Percentiles rank a stretch among this genome's conserved stretches.
These are phyloP conservation scores for Zaprionus capensis DNA, from an alignment of 1,140 invertebrate species.

Conservation along the genomic window DNA sequence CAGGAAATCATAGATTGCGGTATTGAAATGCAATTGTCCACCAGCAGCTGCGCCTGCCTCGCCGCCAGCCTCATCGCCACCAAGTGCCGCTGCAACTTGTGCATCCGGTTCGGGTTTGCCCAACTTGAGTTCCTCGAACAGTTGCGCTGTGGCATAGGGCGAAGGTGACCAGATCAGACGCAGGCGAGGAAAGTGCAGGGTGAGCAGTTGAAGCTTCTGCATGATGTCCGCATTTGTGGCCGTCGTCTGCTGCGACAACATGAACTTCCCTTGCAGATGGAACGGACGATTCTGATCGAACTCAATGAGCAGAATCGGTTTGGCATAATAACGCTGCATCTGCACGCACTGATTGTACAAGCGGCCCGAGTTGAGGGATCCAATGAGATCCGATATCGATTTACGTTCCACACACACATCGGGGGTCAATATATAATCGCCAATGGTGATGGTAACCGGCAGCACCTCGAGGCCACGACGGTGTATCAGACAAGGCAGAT, in stretches of 20 bases:
- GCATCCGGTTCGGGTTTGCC: constrained; percentile 91
- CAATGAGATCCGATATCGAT: constrained; percentile 98
- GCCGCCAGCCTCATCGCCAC: constrained; percentile 87
- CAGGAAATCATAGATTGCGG: constrained; percentile 93
- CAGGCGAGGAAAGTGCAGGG: constrained; percentile 96
- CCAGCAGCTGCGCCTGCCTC: constrained; percentile 78
- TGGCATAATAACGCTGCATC: constrained; percentile 94
- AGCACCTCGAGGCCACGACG: constrained; percentile 96
- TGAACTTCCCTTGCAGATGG: constrained; percentile 92
- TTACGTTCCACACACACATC: constrained; percentile 99
- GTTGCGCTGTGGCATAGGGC: constrained; percentile 96
- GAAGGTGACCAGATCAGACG: constrained; percentile 97
- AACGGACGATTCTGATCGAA: constrained; percentile 98
- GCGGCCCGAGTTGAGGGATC: constrained; percentile 96
- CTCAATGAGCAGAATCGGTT: constrained; percentile 97
- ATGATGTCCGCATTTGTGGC: constrained; percentile 91
- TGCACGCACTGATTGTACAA: constrained; percentile 97
- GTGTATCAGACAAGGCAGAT: constrained; percentile 97
- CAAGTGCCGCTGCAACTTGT: constrained; percentile 88
- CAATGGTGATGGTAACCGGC: constrained; percentile 95
- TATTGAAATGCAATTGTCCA: constrained; percentile 89
- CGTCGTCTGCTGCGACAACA: constrained; percentile 87
- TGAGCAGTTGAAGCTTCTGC: constrained; percentile 94
- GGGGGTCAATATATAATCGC: constrained; percentile 98
- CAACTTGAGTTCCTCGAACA: constrained; percentile 96